phyloP scores from a whole-genome alignment of 2,888 invertebrate species.

The Dendrolimus houi region DNA sequence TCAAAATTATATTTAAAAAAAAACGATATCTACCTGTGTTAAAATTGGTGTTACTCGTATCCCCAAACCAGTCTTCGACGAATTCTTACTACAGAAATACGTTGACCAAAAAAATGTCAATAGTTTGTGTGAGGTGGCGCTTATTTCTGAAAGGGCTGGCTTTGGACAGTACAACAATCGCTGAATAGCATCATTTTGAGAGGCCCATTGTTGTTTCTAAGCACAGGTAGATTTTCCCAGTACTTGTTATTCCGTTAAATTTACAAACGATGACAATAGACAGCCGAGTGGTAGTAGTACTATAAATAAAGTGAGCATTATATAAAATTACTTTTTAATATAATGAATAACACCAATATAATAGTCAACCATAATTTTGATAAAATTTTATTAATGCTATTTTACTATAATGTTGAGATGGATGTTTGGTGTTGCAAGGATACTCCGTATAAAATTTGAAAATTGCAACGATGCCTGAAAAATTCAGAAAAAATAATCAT shows the following conservation, averaged over 20 bases:
- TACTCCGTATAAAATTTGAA: too few species aligned
- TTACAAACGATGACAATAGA: slow-evolving; percentile 30
- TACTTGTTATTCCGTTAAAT: slow-evolving; percentile 23
- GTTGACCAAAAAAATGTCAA: slow-evolving; percentile 41
- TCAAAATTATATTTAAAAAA: slow-evolving; percentile 13
- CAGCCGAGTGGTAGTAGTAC: slow-evolving; percentile 35
- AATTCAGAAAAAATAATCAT: too few species aligned
- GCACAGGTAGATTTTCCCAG: slow-evolving; percentile 30
- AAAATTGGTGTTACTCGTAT: slow-evolving; percentile 18
- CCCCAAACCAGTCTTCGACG: slow-evolving; percentile 33
- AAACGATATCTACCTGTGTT: slow-evolving; percentile 58
- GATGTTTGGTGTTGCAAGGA: too few species aligned
- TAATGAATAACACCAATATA: not conserved
- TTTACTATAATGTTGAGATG: too few species aligned
- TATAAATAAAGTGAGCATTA: slow-evolving; percentile 21
- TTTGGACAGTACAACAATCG: slow-evolving; percentile 37
- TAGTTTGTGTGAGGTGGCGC: slow-evolving; percentile 53
- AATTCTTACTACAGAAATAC: slow-evolving; percentile 59
- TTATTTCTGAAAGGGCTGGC: slow-evolving; percentile 41
- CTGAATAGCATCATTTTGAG: slow-evolving; percentile 37
- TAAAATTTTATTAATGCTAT: too few species aligned
- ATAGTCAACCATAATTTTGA: too few species aligned
- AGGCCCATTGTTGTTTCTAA: slow-evolving; percentile 27
- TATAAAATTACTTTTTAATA: slow-evolving; percentile 6
- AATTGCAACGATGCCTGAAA: too few species aligned